phyloP scores from a whole-genome alignment of 2,113 vertebrate species.

The Ivindomyrus marchei region DNA sequence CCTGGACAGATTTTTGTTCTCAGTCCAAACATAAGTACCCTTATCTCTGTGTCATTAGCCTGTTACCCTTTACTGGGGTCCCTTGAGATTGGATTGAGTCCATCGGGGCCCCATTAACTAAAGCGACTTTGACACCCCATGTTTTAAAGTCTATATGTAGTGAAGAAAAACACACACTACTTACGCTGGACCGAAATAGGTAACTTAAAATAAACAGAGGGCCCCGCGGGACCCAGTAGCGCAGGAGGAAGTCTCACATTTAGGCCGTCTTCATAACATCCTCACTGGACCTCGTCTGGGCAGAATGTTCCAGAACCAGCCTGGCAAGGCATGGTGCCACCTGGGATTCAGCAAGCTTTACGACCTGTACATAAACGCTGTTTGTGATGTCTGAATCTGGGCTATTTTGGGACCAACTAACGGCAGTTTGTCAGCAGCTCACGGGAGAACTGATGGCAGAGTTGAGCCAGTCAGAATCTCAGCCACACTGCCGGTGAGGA shows the following conservation, averaged over 20 bases:
- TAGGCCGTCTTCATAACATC: neutral
- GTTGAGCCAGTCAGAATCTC: neutral
- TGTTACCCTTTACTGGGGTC: neutral
- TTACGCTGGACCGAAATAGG: neutral
- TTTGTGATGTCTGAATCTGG: neutral
- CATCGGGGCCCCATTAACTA: neutral
- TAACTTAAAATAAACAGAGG: neutral
- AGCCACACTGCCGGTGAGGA: neutral
- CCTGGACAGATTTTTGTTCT: neutral
- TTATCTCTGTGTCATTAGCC: neutral
- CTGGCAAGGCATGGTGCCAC: neutral
- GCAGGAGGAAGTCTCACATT: neutral
- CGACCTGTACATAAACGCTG: neutral
- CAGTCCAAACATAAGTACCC: neutral
- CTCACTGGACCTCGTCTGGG: neutral
- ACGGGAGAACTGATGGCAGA: neutral
- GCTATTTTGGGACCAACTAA: neutral
- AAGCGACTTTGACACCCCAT: neutral
- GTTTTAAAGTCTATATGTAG: neutral
- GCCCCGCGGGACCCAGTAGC: neutral
- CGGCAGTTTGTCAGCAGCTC: neutral
- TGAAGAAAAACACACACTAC: neutral
- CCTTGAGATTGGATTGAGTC: neutral
- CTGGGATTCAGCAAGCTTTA: neutral
- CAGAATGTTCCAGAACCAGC: neutral